Base-by-base conservation (phyloP, 2,113 vertebrate genomes). In the Vidua chalybeata region DNA sequence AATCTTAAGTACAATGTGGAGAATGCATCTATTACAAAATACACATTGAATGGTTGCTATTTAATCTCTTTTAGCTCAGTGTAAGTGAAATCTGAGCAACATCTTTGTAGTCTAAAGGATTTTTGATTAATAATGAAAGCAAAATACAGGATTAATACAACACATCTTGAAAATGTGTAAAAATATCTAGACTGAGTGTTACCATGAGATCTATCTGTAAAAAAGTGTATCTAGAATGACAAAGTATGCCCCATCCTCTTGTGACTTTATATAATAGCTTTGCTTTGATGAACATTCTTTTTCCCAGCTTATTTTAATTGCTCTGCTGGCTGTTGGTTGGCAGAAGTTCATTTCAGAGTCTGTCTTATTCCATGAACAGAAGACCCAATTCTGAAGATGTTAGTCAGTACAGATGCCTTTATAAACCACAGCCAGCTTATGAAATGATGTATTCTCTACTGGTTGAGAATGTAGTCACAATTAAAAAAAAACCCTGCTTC, bases 321-420 rank as follows among this genome's bases (percentile, higher is more conserved):
- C 58, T 58, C 30, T 79, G 63, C 3, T 3, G 41, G 21, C 14
- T 89, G 72, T 66, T 43, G 28, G 18, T 54, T 51, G 37, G 26
- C 15, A 87, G 35, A 67, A 92, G 35, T 64, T 73, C 11, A 61
- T 76, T 85, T 84, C 8, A 8, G 67, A 74, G 15, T 73, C 19
- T 73, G 31, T 41, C 39, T 52, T 78, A 49, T 91, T 83, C 46
- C 33, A 58, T 71, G 33, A 91, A 75, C 4, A 66, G 30, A 91
- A 59, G 13, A 72, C 8, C 15, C 41, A 73, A 43, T 87, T 96
- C 89, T 88, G 67, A 88, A 94, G 30, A 90, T n/a, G 4, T 88
- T 31, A 71, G 30, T 68, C 51, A 68, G 49, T 80, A 35, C 77
- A 94, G 46, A 89, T 73, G 87, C 46, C 54, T 91, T 84, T 66